These are phyloP conservation scores for Chrysolina haemoptera DNA, from an alignment of 2,888 invertebrate genomes.

Conservation along the genomic window DNA sequence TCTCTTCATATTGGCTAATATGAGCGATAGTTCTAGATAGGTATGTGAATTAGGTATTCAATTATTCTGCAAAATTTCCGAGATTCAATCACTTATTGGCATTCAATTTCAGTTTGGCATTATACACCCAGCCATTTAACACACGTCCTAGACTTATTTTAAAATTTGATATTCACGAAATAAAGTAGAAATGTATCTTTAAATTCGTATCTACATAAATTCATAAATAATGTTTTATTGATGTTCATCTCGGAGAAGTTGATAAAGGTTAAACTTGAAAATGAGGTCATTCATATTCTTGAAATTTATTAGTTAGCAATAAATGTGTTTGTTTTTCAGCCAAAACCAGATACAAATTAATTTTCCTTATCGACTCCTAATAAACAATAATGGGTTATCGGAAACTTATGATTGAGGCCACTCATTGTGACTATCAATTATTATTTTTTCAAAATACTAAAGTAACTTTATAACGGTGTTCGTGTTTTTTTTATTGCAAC, in stretches of 20 bases:
- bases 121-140: too few species aligned
- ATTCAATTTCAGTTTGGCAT: too few species aligned
- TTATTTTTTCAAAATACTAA: not conserved
- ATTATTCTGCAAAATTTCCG: too few species aligned
- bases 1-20: too few species aligned
- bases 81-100: too few species aligned
- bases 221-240: not conserved
- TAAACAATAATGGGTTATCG: conserved; percentile 54
- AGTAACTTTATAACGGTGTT: conserved; percentile 32
- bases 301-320: conserved; percentile 37
- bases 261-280: conserved; percentile 45
- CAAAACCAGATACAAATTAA: conserved; percentile 51
- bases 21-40: too few species aligned
- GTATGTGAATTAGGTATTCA: too few species aligned
- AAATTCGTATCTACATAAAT: not conserved
- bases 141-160: too few species aligned
- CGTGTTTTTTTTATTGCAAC: conserved; percentile 23
- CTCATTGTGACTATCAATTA: not conserved
- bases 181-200: too few species aligned
- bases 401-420: conserved; percentile 53
- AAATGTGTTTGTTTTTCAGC: conserved; percentile 49
- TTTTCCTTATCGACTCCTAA: conserved; percentile 51
- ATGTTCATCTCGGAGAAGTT: not conserved
- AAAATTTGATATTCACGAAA: too few species aligned
- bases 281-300: conserved; percentile 44